These are phyloP conservation scores for Ptychobarbus kaznakovi DNA, from an alignment of 2,797 vertebrate species.

Conservation along the genomic window DNA sequence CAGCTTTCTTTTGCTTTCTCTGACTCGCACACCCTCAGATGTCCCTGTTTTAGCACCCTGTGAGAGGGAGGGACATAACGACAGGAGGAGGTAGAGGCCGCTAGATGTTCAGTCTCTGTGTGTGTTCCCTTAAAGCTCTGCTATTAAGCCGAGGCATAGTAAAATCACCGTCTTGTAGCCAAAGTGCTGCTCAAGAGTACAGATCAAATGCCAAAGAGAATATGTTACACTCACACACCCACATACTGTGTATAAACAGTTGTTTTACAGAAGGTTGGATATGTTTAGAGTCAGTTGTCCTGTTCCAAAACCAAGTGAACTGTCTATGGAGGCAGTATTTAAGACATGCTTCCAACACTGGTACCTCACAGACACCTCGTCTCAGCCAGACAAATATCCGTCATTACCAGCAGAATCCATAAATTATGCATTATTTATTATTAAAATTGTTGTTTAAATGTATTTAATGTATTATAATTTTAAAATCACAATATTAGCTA, in stretches of 20 bases:
- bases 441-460: too few species aligned
- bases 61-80: neutral
- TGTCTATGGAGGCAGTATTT: neutral
- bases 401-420: neutral
- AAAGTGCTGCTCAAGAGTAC: neutral
- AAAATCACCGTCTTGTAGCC: neutral
- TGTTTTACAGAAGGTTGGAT: conserved; percentile 21
- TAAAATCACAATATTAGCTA: neutral
- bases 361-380: neutral
- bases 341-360: neutral
- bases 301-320: neutral
- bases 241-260: conserved; percentile 28
- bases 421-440: neutral
- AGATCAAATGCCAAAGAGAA: conserved; percentile 28
- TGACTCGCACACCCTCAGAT: conserved; percentile 12
- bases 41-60: conserved; percentile 16
- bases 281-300: conserved; percentile 6
- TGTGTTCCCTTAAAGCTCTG: conserved; percentile 35
- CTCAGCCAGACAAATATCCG: neutral
- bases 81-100: neutral
- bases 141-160: neutral
- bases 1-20: conserved; percentile 29
- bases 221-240: conserved; percentile 4
- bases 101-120: conserved; percentile 37
- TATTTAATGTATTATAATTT: too few species aligned